Conservation (phyloP, 2,888 invertebrate species). For the Drosophila acutilabella region DNA sequence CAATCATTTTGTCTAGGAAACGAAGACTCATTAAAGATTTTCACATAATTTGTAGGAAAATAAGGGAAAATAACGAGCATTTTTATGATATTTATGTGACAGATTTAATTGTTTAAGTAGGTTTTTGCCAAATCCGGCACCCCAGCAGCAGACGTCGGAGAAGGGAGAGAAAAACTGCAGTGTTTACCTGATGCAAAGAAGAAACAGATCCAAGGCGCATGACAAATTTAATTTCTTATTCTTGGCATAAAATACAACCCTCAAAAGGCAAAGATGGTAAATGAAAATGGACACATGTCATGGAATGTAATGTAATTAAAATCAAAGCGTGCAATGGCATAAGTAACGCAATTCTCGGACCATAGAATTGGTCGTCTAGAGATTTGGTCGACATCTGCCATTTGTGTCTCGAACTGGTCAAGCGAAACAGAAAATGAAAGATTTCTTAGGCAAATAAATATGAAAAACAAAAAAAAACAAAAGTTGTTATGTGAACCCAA, state of each 20-base stretch:
- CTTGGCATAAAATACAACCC: constrained; percentile 58
- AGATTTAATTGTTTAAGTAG: constrained; percentile 74
- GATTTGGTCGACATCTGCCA: constrained; percentile 41
- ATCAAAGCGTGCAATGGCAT: constrained; percentile 76
- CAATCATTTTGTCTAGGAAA: constrained; percentile 1
- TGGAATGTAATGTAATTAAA: constrained; percentile 67
- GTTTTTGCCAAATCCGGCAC: constrained; percentile 50
- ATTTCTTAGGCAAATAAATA: constrained; percentile 51
- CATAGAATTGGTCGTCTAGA: no score
- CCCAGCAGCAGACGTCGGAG: neutral
- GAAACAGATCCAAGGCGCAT: constrained; percentile 61
- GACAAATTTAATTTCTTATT: constrained; percentile 81
- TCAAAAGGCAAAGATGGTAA: constrained; percentile 32
- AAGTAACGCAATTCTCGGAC: constrained; percentile 33
- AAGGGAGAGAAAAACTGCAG: neutral
- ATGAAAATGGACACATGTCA: constrained; percentile 71
- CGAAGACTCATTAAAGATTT: constrained; percentile 60
- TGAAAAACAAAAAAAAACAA: neutral
- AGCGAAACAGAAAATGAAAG: constrained; percentile 22
- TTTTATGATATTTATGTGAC: constrained; percentile 77
- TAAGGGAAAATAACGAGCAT: constrained; percentile 49
- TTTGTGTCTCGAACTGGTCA: constrained; percentile 39
- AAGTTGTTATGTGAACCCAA: constrained; percentile 8
- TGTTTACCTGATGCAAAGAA: constrained; percentile 14
- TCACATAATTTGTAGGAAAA: constrained; percentile 73